Evolutionary conservation across 2,113 vertebrate species (phyloP).

Genomic region (Ifrita kowaldi): DNA sequence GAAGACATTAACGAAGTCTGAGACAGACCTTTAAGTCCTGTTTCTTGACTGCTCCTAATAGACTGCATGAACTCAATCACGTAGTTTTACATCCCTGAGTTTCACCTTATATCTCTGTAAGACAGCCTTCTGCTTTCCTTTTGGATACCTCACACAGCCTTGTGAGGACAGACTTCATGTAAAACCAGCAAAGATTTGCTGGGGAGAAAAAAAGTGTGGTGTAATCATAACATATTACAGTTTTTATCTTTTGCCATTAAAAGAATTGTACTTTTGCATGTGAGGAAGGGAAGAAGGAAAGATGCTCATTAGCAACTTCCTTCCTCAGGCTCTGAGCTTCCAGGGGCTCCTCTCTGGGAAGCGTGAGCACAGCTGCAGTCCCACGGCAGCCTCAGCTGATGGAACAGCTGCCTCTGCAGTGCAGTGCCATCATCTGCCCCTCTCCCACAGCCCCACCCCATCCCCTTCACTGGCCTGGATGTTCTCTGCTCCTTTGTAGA

Average conservation of each 20-base stretch:
- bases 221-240: constrained; percentile 7
- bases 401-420: background rate
- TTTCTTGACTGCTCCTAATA: background rate
- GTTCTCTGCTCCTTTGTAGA: background rate
- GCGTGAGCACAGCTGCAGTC: background rate
- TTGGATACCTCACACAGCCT: background rate
- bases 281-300: constrained; percentile 29
- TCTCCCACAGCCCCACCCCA: background rate
- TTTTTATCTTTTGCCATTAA: constrained; percentile 1
- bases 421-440: background rate
- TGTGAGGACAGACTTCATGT: background rate
- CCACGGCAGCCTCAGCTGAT: background rate
- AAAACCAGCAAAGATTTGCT: background rate
- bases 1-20: background rate
- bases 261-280: background rate
- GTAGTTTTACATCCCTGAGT: background rate
- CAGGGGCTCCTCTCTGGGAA: background rate
- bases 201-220: background rate
- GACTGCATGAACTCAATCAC: background rate
- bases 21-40: background rate
- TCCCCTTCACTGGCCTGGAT: background rate
- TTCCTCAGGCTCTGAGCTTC: constrained; percentile 34
- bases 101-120: background rate
- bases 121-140: background rate
- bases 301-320: constrained; percentile 43